Base-by-base conservation (phyloP, 2,888 invertebrate species). In the Dermolepida albohirtum region DNA sequence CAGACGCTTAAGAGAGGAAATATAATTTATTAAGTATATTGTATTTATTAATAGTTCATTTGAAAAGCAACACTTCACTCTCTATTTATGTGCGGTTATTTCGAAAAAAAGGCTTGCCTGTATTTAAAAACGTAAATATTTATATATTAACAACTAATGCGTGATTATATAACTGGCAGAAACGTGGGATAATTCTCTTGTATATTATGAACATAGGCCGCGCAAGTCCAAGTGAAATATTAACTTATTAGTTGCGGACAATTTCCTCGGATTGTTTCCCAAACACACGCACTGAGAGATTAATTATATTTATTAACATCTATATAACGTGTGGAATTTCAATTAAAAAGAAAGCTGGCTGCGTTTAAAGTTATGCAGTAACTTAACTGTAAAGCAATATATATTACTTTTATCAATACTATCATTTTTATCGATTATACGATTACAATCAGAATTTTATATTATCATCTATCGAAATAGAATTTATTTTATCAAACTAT, bases 171-270 rank as follows among this genome's bases (percentile, higher is more conserved):
- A 57, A 57, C 39, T 34, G 14, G 17, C 27, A 40, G 50, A 50
- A 57, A 57, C 57, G 57, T 57, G 57, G 43, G 57, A 57, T 57
- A 57, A 40, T 57, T 27, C 39, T 54, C 39, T 54, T 16, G 39
- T 1, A 39, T 54, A 54, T 17, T 17, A 11, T 17, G 14, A 17
- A 17, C 27, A 11, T 5, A 7, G 51, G n/a, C 51, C 51, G 27
- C 27, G 54, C 54, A 14, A 44, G 44, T 44, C n/a, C 14, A 34
- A 39, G 34, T 54, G 54, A 54, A 54, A 54, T 54, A 54, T 54
- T 54, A 54, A 54, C 54, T 54, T 54, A 54, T 54, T 54, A 54
- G 54, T 39, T 12, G 54, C 54, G 54, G 34, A 54, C 54, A 54
- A 54, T 54, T 54, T 54, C 54, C 40, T 39, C 11, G 39, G 17